These are phyloP conservation scores for crab-eating macaque (Macaca fascicularis) DNA, from an alignment of 2,113 vertebrate genomes.

Conservation along the genomic window DNA sequence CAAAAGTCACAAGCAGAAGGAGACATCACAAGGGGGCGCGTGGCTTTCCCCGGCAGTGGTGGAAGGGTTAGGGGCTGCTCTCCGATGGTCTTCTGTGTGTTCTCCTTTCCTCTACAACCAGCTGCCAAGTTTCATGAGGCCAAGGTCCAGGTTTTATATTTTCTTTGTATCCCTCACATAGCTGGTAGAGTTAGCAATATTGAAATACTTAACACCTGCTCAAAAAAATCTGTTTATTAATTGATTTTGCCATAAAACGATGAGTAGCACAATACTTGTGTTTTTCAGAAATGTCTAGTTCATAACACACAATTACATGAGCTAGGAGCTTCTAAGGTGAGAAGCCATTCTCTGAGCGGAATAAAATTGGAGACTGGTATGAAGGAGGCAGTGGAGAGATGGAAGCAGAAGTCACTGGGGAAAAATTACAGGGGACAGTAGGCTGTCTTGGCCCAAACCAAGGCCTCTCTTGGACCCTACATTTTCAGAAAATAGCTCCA, in stretches of 20 bases:
- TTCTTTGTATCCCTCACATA: not conserved
- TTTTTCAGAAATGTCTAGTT: slow-evolving; percentile 6
- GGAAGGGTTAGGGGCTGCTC: not conserved
- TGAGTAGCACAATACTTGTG: not conserved
- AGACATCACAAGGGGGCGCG: not conserved
- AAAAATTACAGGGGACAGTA: not conserved
- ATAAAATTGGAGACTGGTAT: not conserved
- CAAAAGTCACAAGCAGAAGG: not conserved
- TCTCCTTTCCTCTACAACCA: not conserved
- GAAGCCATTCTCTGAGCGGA: not conserved
- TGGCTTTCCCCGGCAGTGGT: not conserved
- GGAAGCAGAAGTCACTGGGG: not conserved
- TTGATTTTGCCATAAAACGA: not conserved
- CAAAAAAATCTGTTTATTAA: not conserved
- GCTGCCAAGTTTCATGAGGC: not conserved
- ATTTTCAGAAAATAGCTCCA: slow-evolving; percentile 45
- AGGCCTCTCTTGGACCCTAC: not conserved
- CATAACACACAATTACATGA: not conserved
- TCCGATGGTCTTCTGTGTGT: not conserved
- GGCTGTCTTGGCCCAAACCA: not conserved
- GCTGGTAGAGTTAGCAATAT: not conserved
- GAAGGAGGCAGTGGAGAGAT: not conserved
- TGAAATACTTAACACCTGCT: not conserved
- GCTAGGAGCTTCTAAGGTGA: not conserved
- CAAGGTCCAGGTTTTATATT: not conserved